Base-by-base conservation (phyloP, 2,113 vertebrate species). In the Tupaia chinensis region DNA sequence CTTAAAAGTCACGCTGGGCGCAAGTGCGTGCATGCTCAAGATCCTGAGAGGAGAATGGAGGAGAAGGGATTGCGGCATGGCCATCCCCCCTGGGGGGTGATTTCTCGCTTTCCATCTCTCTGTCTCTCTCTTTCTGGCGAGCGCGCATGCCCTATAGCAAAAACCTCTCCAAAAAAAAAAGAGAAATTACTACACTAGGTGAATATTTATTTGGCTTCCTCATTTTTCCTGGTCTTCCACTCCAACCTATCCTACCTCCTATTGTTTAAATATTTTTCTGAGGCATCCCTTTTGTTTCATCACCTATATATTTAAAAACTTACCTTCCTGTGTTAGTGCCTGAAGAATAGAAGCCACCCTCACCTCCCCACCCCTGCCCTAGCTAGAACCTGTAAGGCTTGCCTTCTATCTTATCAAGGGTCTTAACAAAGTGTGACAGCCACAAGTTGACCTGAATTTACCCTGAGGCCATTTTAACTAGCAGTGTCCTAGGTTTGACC, bases 391-490 rank as follows among this genome's bases (percentile, higher is more conserved):
- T 56, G 10, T 29, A 3, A 63, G 19, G 13, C 13, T 15, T 32
- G 66, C 17, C 56, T 93, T 77, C 34, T 74, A 32, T 83, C 76
- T 80, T 76, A 65, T 34, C 22, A 25, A 73, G 68, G 25, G 14
- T 61, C 61, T 94, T 70, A 81, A 65, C 23, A 54, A 76, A 89
- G 53, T 77, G 54, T 85, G 77, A 14, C 20, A 78, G 60, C 44
- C 56, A 61, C 2, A 1, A 22, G 27, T 77, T 81, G 29, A 72
- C 72, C 69, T 83, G 69, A 66, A 54, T 73, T 53, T 44, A 60
- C 13, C 69, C 82, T 58, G 20, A 58, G 69, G 54, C 81, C n/a
- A 93, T 72, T 93, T 85, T 80, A 76, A 90, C 69, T 81, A 74
- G 68, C 73, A 63, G 27, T 54, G 53, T 19, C 16, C 34, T 85